phyloP scores from a whole-genome alignment of 2,888 invertebrate species.

The Tetramorium bicarinatum region DNA sequence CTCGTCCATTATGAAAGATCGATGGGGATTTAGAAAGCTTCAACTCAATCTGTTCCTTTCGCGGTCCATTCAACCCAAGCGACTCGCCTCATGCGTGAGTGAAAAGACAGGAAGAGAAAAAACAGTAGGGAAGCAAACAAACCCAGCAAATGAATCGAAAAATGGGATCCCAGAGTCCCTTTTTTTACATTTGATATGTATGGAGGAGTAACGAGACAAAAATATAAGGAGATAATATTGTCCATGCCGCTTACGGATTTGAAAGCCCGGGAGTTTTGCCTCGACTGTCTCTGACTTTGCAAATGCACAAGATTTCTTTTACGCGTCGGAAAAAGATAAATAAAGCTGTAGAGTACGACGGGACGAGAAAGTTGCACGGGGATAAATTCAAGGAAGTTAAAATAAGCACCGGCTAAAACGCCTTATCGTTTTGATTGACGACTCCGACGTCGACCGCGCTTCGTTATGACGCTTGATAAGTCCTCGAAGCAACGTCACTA shows the following conservation, averaged over 20 bases:
- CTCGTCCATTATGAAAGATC: conserved; percentile 44
- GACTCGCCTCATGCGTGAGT: conserved; percentile 3
- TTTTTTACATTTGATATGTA: conserved; percentile 20
- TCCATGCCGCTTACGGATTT: not conserved
- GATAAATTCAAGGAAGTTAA: conserved; percentile 33
- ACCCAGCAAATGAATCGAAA: not conserved
- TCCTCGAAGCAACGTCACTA: conserved; percentile 50
- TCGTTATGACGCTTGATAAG: conserved; percentile 42
- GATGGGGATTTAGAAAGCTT: conserved; percentile 57
- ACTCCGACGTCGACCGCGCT: conserved; percentile 25
- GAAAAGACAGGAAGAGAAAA: conserved; percentile 28
- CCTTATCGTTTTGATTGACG: conserved; percentile 53
- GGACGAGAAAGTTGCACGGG: conserved; percentile 5
- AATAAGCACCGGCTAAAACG: conserved; percentile 45
- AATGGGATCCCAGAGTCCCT: not conserved
- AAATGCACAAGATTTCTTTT: conserved; percentile 18
- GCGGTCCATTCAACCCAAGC: conserved; percentile 19
- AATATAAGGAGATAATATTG: not conserved
- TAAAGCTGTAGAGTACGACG: conserved; percentile 3
- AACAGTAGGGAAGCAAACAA: not conserved
- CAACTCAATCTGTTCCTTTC: conserved; percentile 39
- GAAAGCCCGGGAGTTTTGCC: conserved; percentile 2
- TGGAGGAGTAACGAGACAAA: not conserved
- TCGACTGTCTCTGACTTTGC: not conserved
- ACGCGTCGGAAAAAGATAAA: not conserved